Evolutionary conservation across 2,113 vertebrate species (phyloP).

Genomic region (Eleginops maclovinus): DNA sequence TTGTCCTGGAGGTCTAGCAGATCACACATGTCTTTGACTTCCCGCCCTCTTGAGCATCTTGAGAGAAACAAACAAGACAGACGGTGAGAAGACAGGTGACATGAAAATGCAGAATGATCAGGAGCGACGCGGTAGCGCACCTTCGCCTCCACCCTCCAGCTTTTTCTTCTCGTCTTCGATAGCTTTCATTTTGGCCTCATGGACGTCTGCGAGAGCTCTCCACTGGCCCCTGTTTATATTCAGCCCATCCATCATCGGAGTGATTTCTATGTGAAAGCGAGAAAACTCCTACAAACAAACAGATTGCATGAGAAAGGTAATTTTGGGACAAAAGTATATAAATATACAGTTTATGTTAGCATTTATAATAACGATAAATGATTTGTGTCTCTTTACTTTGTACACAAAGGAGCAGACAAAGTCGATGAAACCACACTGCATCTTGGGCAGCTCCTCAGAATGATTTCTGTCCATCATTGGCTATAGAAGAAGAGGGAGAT

Average conservation of each 20-base stretch:
- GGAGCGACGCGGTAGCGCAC: neutral
- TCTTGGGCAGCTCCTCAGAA: constrained; percentile 91
- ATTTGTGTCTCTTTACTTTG: constrained; percentile 83
- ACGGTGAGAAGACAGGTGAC: neutral
- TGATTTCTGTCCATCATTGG: constrained; percentile 98
- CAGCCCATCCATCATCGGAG: constrained; percentile 90
- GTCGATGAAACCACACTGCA: constrained; percentile 96
- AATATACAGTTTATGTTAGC: neutral
- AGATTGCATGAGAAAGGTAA: too few relatives aligned
- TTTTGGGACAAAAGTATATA: too few relatives aligned
- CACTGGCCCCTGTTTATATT: constrained; percentile 90
- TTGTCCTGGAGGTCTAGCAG: constrained; percentile 77
- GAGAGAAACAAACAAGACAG: constrained; percentile 12
- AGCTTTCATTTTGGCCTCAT: constrained; percentile 89
- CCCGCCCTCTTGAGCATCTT: constrained; percentile 57
- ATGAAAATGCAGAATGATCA: neutral
- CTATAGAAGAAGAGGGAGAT: constrained; percentile 67
- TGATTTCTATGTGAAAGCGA: constrained; percentile 92
- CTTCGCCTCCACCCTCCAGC: constrained; percentile 80
- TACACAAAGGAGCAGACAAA: constrained; percentile 97
- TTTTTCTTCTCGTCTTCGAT: constrained; percentile 89
- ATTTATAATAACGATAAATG: neutral
- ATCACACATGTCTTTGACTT: constrained; percentile 95
- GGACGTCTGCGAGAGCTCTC: constrained; percentile 90
- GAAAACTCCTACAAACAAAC: constrained; percentile 87